Base-by-base conservation (phyloP, 2,113 vertebrate genomes). In the Cyprinodon tularosa region DNA sequence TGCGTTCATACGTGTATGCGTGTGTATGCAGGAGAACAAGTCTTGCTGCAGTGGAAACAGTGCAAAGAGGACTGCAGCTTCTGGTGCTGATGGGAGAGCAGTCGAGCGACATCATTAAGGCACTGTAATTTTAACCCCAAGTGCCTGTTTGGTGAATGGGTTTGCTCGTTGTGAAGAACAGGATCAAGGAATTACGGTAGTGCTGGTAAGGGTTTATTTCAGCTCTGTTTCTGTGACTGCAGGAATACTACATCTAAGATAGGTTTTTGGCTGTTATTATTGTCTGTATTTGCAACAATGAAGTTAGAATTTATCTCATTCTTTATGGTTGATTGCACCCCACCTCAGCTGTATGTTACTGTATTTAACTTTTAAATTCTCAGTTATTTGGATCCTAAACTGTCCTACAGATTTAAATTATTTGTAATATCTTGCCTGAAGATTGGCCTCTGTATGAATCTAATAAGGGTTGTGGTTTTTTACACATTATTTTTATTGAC, bases 41-140 rank as follows among this genome's bases (percentile, higher is more conserved):
- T 90, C 88, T 82, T 94, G 92, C 92, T 94, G 94, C 94, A 94
- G 94, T 92, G 90, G 90, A 89, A 91, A 91, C 86, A 90, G 91
- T 88, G 87, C 68, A 84, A 89, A 74, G 84, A 93, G 87, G 90
- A 94, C 93, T 93, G 94, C 93, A 93, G 93, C 87, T 93, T 90
- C 79, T 90, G 86, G 75, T 87, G 91, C 90, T 93, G 90, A 94
- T 93, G 91, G 91, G 86, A 90, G 90, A 90, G 89, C 84, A 71
- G 86, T 81, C 71, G 69, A 88, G 89, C 88, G 88, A 94, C 90
- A 71, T 84, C 86, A 81, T 81, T 84, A 77, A 86, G 76, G 72
- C 89, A 77, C 83, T 90, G 89, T 89, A 78, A 90, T 74, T 82
- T 88, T 92, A 90, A 92, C 78, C 86, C 88, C 75, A 89, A 92